Base-by-base conservation (phyloP, 35 echinoderm and acorn worm species). In the Chiridota heheva region DNA sequence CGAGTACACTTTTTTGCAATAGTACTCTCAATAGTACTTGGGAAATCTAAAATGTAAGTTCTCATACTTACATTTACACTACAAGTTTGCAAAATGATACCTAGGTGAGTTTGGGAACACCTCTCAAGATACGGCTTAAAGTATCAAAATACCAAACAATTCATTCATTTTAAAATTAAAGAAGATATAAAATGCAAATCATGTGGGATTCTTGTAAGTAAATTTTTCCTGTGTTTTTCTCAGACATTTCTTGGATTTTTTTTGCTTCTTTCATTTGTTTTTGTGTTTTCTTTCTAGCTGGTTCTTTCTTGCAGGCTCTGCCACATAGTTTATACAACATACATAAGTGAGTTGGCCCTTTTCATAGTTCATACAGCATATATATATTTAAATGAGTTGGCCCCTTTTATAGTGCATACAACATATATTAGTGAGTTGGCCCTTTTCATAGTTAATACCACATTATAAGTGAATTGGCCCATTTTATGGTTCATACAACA, bases 281-380 rank as follows among this genome's bases (percentile, higher is more conserved):
- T 86, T 65, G 40, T 25, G 0, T 29, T 73, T 58, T 13, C 27
- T 65, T 76, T 69, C 0, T 68, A 95, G 91, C 58, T 81, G 91
- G 91, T 56, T 77, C 81, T 41, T 40, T 89, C 31, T 29, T 84
- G 1, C 46, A 58, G 25, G 80, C 91, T 31, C 34, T 95, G 55
- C 91, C 91, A 47, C 81, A 84, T 32, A 84, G 86, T 57, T 44
- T 95, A 66, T 85, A 78, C 47, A 95, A 95, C 80, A 76, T 95
- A 42, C 68, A 84, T 56, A 72, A 38, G 91, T 95, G 89, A 73
- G 58, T 58, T 71, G 43, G 32, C 20, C 44, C 41, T 22, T 53
- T 53, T 53, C 48, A 10, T 13, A 53, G 48, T 53, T 53, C 22
- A 53, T n/a, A n/a, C n/a, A n/a, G n/a, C n/a, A n/a, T n/a, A n/a